Evolutionary conservation across 2,113 vertebrate species (phyloP).

Genomic region (Silurus meridionalis): DNA sequence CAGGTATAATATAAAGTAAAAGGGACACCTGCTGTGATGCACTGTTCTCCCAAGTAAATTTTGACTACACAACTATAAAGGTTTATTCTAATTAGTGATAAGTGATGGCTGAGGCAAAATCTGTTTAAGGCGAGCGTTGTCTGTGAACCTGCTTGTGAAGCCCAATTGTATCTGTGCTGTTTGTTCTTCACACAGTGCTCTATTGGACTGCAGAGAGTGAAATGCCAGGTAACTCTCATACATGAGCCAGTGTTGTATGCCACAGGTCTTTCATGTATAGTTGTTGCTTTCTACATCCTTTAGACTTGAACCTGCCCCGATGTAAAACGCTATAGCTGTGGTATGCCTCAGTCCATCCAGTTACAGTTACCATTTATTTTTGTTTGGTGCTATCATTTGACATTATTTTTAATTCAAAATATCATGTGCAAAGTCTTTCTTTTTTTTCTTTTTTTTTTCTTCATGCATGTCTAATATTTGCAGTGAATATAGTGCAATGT

Average conservation of each 20-base stretch:
- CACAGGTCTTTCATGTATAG: constrained; percentile 34
- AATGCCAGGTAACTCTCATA: constrained; percentile 73
- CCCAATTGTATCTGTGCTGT: constrained; percentile 73
- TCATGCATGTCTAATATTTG: too few species aligned
- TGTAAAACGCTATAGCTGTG: constrained; percentile 61
- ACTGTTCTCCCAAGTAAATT: not conserved
- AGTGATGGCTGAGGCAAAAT: constrained; percentile 32
- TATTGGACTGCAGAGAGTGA: constrained; percentile 81
- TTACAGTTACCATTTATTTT: constrained; percentile 54
- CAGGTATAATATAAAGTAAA: not conserved
- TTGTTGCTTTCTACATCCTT: not conserved
- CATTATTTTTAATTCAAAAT: not conserved
- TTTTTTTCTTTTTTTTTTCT: too few species aligned
- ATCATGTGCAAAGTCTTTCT: not conserved
- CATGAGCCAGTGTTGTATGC: constrained; percentile 57
- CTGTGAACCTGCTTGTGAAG: constrained; percentile 46
- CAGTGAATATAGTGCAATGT: too few species aligned
- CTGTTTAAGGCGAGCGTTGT: constrained; percentile 51
- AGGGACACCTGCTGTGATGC: not conserved
- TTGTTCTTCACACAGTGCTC: constrained; percentile 76
- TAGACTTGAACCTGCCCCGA: constrained; percentile 41
- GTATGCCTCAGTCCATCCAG: constrained; percentile 61
- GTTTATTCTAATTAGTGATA: constrained; percentile 8
- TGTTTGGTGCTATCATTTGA: not conserved
- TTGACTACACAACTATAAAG: not conserved